These are phyloP conservation scores for Thalpophila matura DNA, from an alignment of 2,888 invertebrate genomes.

Conservation along the genomic window DNA sequence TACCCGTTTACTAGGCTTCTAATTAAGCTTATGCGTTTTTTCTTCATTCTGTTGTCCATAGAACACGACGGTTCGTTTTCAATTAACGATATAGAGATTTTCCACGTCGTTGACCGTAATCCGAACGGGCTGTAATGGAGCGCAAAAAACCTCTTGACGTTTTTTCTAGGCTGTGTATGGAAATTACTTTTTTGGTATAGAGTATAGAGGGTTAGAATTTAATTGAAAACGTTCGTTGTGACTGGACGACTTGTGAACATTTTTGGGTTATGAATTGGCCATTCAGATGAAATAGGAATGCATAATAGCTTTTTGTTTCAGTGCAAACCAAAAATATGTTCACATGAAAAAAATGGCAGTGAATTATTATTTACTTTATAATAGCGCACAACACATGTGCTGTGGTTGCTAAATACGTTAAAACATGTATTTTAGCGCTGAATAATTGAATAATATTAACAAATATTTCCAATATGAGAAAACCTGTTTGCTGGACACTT, in stretches of 20 bases:
- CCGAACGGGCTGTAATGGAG: slow-evolving; percentile 73
- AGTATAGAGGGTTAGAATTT: slow-evolving; percentile 46
- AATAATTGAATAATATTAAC: neutral
- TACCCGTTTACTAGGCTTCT: slow-evolving; percentile 11
- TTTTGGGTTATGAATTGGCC: slow-evolving; percentile 7
- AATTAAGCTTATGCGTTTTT: slow-evolving; percentile 42
- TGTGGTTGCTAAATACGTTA: neutral
- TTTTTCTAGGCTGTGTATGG: slow-evolving; percentile 56
- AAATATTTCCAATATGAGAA: neutral
- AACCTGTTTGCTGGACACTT: neutral
- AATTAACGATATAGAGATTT: slow-evolving; percentile 84
- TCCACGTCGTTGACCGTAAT: slow-evolving; percentile 73
- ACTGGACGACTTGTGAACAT: slow-evolving; percentile 28
- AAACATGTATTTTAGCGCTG: neutral
- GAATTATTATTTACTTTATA: neutral
- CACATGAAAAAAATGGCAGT: neutral
- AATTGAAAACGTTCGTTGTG: slow-evolving; percentile 51
- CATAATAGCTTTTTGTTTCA: slow-evolving; percentile 4
- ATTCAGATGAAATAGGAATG: slow-evolving; percentile 3
- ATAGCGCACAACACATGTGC: neutral
- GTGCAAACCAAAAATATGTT: neutral
- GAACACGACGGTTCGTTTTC: slow-evolving; percentile 77
- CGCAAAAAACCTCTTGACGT: slow-evolving; percentile 68
- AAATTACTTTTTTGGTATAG: slow-evolving; percentile 48
- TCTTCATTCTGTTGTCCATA: slow-evolving; percentile 52